Conservation (phyloP, 2,888 invertebrate species). For the Melitaea athalia region DNA sequence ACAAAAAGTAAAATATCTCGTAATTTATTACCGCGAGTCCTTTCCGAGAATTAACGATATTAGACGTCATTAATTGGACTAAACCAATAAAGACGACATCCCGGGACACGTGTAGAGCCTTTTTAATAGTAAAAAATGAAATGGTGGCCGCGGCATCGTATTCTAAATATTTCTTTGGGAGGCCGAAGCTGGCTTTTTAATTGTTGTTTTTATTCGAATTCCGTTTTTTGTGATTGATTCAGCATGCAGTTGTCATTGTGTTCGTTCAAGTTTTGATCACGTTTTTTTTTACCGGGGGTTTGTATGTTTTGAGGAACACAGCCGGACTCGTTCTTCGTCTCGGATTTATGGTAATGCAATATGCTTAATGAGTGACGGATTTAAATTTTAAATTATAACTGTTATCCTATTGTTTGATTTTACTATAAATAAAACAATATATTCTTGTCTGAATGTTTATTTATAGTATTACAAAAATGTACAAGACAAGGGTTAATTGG, state of each 20-base stretch:
- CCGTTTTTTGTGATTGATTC: slow-evolving; percentile 81
- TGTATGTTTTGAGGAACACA: slow-evolving; percentile 75
- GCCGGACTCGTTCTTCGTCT: slow-evolving; percentile 52
- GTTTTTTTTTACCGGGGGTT: slow-evolving; percentile 73
- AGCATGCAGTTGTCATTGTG: slow-evolving; percentile 81
- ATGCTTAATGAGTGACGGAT: slow-evolving; percentile 73
- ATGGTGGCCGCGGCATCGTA: slow-evolving; percentile 55
- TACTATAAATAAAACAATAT: slow-evolving; percentile 2
- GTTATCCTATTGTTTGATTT: slow-evolving; percentile 19
- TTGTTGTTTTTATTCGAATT: slow-evolving; percentile 81
- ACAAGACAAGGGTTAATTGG: not conserved
- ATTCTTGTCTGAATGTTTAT: not conserved
- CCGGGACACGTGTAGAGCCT: slow-evolving; percentile 69
- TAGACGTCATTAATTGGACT: slow-evolving; percentile 76
- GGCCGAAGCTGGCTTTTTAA: slow-evolving; percentile 69
- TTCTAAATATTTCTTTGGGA: slow-evolving; percentile 79
- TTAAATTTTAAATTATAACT: slow-evolving; percentile 49
- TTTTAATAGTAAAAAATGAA: slow-evolving; percentile 35
- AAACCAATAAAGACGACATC: slow-evolving; percentile 80
- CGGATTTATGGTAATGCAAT: slow-evolving; percentile 63
- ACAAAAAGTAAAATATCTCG: slow-evolving; percentile 43
- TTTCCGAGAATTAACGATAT: slow-evolving; percentile 69
- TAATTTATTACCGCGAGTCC: slow-evolving; percentile 63
- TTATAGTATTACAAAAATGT: not conserved
- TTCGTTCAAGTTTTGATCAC: slow-evolving; percentile 75